Evolutionary conservation across 2,797 vertebrate genomes (phyloP).

Genomic region (Sebastes variabilis): DNA sequence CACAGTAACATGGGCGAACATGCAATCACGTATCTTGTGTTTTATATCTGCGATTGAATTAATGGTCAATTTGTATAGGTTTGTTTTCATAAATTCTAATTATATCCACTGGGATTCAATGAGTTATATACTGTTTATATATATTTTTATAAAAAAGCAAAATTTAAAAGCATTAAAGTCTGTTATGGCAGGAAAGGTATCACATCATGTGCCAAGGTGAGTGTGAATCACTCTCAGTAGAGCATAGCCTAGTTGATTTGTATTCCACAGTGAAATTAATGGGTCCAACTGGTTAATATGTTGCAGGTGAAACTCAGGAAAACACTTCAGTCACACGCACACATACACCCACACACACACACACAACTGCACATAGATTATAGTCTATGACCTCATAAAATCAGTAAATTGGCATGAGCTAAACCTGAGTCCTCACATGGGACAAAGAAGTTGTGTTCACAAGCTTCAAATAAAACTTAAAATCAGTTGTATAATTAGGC

Average conservation of each 20-base stretch:
- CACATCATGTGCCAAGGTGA: background rate
- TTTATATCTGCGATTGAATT: background rate
- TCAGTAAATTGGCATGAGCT: background rate
- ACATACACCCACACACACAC: background rate
- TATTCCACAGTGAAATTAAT: background rate
- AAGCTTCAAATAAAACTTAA: background rate
- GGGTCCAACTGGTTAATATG: background rate
- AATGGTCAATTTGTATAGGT: background rate
- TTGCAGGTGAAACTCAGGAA: background rate
- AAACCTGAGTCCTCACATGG: background rate
- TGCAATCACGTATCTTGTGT: no score
- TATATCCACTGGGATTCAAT: background rate
- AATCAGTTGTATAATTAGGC: conserved; percentile 78
- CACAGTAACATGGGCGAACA: no score
- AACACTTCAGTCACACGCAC: background rate
- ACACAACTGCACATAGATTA: background rate
- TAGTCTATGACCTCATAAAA: background rate
- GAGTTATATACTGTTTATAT: background rate
- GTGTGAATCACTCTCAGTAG: background rate
- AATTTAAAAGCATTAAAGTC: background rate
- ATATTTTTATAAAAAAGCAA: background rate
- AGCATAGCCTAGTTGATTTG: background rate
- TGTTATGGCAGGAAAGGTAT: background rate
- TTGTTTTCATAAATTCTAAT: background rate
- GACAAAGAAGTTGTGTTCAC: background rate